phyloP scores from a whole-genome alignment of 2,888 invertebrate species.

The Ormyrus pomaceus region DNA sequence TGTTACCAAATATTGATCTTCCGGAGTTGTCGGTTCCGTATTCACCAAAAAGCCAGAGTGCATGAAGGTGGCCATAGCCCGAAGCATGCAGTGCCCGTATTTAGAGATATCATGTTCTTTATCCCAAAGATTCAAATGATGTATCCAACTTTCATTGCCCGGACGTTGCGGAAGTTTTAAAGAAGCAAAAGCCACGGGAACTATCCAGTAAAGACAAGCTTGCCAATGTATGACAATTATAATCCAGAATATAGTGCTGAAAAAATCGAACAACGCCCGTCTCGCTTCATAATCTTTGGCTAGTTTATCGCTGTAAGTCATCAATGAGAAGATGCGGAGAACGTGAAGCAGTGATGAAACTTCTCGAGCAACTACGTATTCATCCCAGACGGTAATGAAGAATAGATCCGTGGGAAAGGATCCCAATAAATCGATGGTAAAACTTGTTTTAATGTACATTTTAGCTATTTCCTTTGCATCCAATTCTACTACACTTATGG shows the following conservation, averaged over 20 bases:
- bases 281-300: constrained; percentile 61
- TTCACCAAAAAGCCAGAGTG: constrained; percentile 65
- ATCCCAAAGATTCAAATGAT: constrained; percentile 63
- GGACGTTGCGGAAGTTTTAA: constrained; percentile 59
- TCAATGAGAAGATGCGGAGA: constrained; percentile 65
- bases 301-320: constrained; percentile 61
- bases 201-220: constrained; percentile 69
- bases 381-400: constrained; percentile 62
- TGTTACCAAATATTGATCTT: constrained; percentile 65
- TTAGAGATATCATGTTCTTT: constrained; percentile 18
- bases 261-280: constrained; percentile 61
- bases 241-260: constrained; percentile 63
- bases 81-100: constrained; percentile 64
- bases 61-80: constrained; percentile 66
- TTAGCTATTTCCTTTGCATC: constrained; percentile 61
- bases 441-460: constrained; percentile 62
- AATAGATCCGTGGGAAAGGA: constrained; percentile 70
- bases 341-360: constrained; percentile 63
- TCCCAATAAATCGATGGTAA: constrained; percentile 66
- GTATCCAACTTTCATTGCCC: constrained; percentile 66
- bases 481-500: constrained; percentile 64
- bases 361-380: constrained; percentile 63
- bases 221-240: constrained; percentile 69
- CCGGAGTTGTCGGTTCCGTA: constrained; percentile 60
- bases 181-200: constrained; percentile 64